Evolutionary conservation across 2,113 vertebrate genomes (phyloP).

Genomic region (Cyprinodon tularosa): DNA sequence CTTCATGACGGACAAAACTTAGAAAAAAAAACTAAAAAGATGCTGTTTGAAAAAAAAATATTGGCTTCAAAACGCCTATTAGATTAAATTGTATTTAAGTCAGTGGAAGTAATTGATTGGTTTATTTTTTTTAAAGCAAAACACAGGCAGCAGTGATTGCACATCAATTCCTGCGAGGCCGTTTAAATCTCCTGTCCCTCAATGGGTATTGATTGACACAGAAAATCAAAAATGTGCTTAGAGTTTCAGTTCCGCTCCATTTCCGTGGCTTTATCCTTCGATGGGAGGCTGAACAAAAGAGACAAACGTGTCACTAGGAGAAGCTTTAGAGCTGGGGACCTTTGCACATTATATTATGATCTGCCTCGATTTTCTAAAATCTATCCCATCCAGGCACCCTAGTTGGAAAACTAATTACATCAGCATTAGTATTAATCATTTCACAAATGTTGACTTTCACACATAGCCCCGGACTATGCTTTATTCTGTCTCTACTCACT

Average conservation of each 20-base stretch:
- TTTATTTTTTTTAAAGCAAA: constrained; percentile 33
- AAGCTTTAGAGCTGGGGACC: constrained; percentile 27
- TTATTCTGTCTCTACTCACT: constrained; percentile 15
- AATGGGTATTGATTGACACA: constrained; percentile 39
- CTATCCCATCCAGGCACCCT: constrained; percentile 36
- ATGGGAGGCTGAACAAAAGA: constrained; percentile 29
- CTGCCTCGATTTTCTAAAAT: constrained; percentile 50
- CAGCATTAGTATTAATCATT: constrained; percentile 61
- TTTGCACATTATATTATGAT: constrained; percentile 40
- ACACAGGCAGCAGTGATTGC: constrained; percentile 15
- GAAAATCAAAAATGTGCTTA: constrained; percentile 35
- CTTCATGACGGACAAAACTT: constrained; percentile 32
- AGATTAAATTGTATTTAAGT: constrained; percentile 28
- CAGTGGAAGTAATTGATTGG: constrained; percentile 42
- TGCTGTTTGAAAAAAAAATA: background rate
- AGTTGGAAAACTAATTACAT: constrained; percentile 66
- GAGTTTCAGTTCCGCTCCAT: constrained; percentile 25
- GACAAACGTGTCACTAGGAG: constrained; percentile 42
- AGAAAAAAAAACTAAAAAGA: constrained; percentile 23
- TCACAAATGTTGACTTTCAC: constrained; percentile 24
- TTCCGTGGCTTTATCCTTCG: constrained; percentile 6
- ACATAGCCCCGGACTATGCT: constrained; percentile 7
- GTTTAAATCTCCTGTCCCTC: constrained; percentile 31
- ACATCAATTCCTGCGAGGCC: constrained; percentile 26
- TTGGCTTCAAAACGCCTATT: constrained; percentile 11